These are phyloP conservation scores for Hoplostethus atlanticus DNA, from an alignment of 2,797 vertebrate species.

Conservation along the genomic window DNA sequence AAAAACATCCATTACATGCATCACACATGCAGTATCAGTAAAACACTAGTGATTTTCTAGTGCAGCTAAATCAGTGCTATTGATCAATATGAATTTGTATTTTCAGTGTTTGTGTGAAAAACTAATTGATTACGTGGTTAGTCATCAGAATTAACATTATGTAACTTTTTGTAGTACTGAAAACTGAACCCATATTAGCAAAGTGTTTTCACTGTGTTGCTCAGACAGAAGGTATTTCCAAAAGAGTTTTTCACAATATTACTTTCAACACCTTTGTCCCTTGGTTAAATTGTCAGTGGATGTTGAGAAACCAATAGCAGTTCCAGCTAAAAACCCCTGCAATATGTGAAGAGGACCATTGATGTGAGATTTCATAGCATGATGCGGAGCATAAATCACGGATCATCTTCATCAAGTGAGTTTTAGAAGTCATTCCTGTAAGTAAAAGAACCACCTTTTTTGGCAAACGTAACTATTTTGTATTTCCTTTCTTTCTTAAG, in stretches of 20 bases:
- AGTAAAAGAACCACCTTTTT: slow-evolving; percentile 26
- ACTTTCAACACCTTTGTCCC: slow-evolving; percentile 11
- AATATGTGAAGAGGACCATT: slow-evolving; percentile 55
- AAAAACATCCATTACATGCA: too few species aligned
- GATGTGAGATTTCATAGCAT: slow-evolving; percentile 11
- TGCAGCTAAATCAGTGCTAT: slow-evolving; percentile 26
- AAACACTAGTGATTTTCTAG: neutral
- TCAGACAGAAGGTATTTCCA: slow-evolving; percentile 16
- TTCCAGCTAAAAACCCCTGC: slow-evolving; percentile 16
- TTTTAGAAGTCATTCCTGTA: slow-evolving; percentile 60
- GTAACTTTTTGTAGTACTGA: neutral
- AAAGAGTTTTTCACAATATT: slow-evolving; percentile 9
- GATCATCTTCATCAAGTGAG: slow-evolving; percentile 6
- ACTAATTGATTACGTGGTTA: slow-evolving; percentile 4
- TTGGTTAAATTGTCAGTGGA: slow-evolving; percentile 18
- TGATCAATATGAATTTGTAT: neutral
- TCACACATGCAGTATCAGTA: neutral
- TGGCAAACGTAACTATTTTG: slow-evolving; percentile 3
- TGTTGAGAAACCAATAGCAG: too few species aligned
- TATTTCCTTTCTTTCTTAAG: slow-evolving; percentile 23
- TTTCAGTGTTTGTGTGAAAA: slow-evolving; percentile 21
- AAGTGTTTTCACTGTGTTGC: neutral
- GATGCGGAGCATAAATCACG: neutral
- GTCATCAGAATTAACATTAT: slow-evolving; percentile 11
- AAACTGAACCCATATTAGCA: slow-evolving; percentile 8